Evolutionary conservation across 2,888 invertebrate genomes (phyloP), one percentile per base, ranked within the genome.

Genomic region (Drosophila pegasa): DNA sequence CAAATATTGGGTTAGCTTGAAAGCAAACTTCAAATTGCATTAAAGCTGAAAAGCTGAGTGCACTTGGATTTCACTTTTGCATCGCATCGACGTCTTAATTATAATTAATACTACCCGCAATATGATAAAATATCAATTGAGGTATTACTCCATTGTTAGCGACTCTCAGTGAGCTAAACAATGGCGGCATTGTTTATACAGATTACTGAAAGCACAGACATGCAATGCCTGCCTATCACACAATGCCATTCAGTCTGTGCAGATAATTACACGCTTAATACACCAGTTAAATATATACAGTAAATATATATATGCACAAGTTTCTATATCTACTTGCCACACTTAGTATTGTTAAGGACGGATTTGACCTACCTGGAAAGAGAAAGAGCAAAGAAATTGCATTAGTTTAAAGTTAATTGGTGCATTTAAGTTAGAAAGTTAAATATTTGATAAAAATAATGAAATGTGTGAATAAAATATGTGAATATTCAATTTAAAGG

Each of bases 71-170:
- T 55, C 16, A 14, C 5, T 22, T 1, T 4, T 16, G n/a, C 31
- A 47, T 31, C 58, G 59, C 31, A 22, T 56, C 50, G 57, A 54
- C 22, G 35, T 68, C 52, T 27, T 38, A 29, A 45, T n/a, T 27
- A 54, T 74, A 64, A 57, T 73, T 64, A 64, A 59, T 64, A 64
- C 52, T 18, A 14, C 16, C 18, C 25, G 29, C 51, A 50, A 59
- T 61, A 60, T 47, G 60, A 75, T 70, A 43, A 48, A 70, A 79
- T 52, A 66, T 70, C 61, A 79, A 76, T 73, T 64, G 62, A 66
- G 48, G 48, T 25, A 47, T 47, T 45, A 41, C 22, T 48, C 37
- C 18, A 65, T 70, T 66, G 51, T 75, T 40, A 31, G 65, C 14
- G 9, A 20, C 31, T 37, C 37, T 40, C 51, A 65, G 58, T 57